Evolutionary conservation across 2,888 invertebrate genomes (phyloP).

Genomic region (Catocala nupta): DNA sequence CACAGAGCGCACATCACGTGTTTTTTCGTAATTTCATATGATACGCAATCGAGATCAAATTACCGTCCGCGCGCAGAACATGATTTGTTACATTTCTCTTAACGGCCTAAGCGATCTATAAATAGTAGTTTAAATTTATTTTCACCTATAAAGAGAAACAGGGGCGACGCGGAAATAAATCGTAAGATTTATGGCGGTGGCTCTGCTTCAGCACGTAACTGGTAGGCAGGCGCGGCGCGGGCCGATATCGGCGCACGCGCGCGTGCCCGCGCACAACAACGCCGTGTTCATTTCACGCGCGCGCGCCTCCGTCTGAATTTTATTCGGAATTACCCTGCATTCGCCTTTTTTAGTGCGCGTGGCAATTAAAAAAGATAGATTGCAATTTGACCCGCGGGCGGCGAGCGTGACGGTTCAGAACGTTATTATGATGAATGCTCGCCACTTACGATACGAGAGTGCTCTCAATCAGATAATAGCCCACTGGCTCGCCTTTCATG

Average conservation of each 20-base stretch:
- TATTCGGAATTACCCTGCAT: constrained; percentile 72
- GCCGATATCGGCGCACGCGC: constrained; percentile 36
- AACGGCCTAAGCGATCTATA: constrained; percentile 64
- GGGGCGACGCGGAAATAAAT: constrained; percentile 75
- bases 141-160: constrained; percentile 72
- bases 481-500: constrained; percentile 68
- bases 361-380: constrained; percentile 86
- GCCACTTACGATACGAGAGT: constrained; percentile 70
- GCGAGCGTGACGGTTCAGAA: constrained; percentile 79
- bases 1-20: constrained; percentile 51
- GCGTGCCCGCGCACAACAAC: constrained; percentile 54
- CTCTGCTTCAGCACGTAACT: constrained; percentile 57
- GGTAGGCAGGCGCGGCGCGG: constrained; percentile 23
- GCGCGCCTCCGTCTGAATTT: constrained; percentile 74
- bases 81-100: constrained; percentile 69
- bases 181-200: constrained; percentile 71
- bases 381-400: constrained; percentile 84
- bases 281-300: constrained; percentile 77
- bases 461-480: constrained; percentile 80
- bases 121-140: constrained; percentile 71
- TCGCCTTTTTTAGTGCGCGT: constrained; percentile 75
- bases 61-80: constrained; percentile 34
- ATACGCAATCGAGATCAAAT: constrained; percentile 51
- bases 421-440: constrained; percentile 83
- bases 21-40: constrained; percentile 51